Conservation (phyloP, 2,113 vertebrate species). For the Podarcis cretensis region DNA sequence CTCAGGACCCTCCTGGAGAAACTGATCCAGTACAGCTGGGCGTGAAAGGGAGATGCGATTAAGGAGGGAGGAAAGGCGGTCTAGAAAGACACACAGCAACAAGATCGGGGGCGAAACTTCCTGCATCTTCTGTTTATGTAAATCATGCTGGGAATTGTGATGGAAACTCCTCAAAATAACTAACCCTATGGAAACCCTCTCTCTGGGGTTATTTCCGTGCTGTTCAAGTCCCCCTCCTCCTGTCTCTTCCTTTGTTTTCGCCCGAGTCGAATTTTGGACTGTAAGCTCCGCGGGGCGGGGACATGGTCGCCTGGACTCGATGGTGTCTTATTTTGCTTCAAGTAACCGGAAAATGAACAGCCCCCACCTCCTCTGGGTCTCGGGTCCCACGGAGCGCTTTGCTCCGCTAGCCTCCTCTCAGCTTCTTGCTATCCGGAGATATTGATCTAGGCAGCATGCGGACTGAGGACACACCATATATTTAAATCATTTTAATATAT, state of each 20-base stretch:
- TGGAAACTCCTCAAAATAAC: not conserved
- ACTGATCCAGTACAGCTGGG: not conserved
- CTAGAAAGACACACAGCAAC: no score
- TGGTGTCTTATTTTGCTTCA: no score
- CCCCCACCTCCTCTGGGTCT: no score
- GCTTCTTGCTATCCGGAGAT: rapidly evolving
- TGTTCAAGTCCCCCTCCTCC: not conserved
- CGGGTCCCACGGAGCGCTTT: no score
- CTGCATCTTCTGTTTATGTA: not conserved
- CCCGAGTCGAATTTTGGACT: not conserved
- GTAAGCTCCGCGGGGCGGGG: not conserved
- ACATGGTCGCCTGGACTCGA: no score
- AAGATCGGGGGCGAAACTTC: not conserved
- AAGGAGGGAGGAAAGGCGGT: not conserved
- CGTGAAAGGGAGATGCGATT: not conserved
- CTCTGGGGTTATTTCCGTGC: not conserved
- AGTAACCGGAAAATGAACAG: no score
- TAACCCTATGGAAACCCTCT: not conserved
- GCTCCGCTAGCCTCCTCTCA: no score
- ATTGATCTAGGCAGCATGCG: no score
- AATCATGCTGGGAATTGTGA: not conserved
- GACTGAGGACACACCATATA: no score
- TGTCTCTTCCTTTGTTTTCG: not conserved
- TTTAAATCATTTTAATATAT: no score
- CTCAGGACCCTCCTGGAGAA: not conserved